These are phyloP conservation scores for Lithobates pipiens DNA, from an alignment of 2,797 vertebrate genomes.

Conservation along the genomic window DNA sequence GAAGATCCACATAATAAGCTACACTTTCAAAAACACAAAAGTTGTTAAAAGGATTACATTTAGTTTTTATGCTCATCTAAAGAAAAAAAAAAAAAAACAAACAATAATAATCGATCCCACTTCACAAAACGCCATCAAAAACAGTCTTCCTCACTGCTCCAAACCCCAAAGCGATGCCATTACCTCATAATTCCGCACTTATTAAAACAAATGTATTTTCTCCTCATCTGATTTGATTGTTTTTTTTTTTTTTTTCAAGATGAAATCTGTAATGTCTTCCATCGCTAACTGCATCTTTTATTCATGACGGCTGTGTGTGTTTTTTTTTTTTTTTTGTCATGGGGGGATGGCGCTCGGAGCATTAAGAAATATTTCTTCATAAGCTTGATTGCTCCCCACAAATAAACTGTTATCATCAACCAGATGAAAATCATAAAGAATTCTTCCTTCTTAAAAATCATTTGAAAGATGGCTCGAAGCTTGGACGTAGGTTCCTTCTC, in stretches of 20 bases:
- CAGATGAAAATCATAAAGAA: not conserved
- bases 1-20: constrained; percentile 69
- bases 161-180: constrained; percentile 86
- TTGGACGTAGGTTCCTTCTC: not conserved
- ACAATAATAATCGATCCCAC: constrained; percentile 75
- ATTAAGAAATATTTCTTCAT: constrained; percentile 23
- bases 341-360: not conserved
- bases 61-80: constrained; percentile 77
- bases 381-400: constrained; percentile 1
- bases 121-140: constrained; percentile 81
- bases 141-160: constrained; percentile 67
- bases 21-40: constrained; percentile 72
- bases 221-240: constrained; percentile 81
- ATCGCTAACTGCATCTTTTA: constrained; percentile 75
- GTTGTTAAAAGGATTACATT: constrained; percentile 77
- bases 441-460: constrained; percentile 5
- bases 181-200: constrained; percentile 85
- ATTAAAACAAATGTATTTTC: constrained; percentile 87
- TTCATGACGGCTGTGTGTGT: constrained; percentile 65
- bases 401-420: not conserved
- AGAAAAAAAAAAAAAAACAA: constrained; percentile 63
- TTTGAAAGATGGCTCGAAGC: not conserved
- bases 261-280: constrained; percentile 77
- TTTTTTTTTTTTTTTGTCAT: constrained; percentile 41
- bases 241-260: constrained; percentile 73